Percentiles rank a stretch among this genome's conserved stretches.
These are phyloP conservation scores for Hirudo medicinalis DNA, from an alignment of 1,140 invertebrate genomes.

Conservation along the genomic window DNA sequence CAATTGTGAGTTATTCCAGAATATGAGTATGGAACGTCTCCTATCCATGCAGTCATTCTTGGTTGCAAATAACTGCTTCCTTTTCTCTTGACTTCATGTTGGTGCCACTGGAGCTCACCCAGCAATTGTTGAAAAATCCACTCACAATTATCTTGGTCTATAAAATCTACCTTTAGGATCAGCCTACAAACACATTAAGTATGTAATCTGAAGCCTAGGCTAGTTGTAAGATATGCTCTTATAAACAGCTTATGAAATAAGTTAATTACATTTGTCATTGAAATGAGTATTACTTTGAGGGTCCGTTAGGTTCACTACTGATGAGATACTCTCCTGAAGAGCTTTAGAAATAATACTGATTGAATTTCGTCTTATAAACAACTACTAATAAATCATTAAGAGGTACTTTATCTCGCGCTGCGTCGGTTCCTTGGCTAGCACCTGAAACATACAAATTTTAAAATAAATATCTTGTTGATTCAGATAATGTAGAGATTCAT, in stretches of 20 bases:
- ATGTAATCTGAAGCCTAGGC: not conserved
- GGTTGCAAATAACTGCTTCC: slow-evolving; percentile 40
- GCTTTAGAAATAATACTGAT: slow-evolving; percentile 23
- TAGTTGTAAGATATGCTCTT: not conserved
- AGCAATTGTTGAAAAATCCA: slow-evolving; percentile 35
- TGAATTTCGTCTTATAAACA: no score
- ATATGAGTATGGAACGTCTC: slow-evolving; percentile 43
- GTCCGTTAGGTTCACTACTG: slow-evolving; percentile 32
- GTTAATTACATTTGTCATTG: no score
- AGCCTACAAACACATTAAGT: slow-evolving; percentile 28
- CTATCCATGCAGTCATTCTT: slow-evolving; percentile 45
- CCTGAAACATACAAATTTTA: not conserved
- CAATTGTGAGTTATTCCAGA: slow-evolving; percentile 39
- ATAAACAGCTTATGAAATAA: no score
- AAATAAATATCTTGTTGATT: no score
- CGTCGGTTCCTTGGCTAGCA: not conserved
- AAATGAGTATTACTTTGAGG: slow-evolving; percentile 30
- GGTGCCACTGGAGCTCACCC: slow-evolving; percentile 43
- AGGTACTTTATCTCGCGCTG: not conserved
- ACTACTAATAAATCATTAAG: slow-evolving; percentile 20
- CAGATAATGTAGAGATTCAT: no score
- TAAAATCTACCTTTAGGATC: slow-evolving; percentile 36
- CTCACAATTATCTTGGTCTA: slow-evolving; percentile 34
- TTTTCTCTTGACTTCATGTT: slow-evolving; percentile 35
- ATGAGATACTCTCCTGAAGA: slow-evolving; percentile 36